These are phyloP conservation scores for Pangasius sanitwongsei DNA, from an alignment of 2,797 vertebrate species.

Conservation along the genomic window DNA sequence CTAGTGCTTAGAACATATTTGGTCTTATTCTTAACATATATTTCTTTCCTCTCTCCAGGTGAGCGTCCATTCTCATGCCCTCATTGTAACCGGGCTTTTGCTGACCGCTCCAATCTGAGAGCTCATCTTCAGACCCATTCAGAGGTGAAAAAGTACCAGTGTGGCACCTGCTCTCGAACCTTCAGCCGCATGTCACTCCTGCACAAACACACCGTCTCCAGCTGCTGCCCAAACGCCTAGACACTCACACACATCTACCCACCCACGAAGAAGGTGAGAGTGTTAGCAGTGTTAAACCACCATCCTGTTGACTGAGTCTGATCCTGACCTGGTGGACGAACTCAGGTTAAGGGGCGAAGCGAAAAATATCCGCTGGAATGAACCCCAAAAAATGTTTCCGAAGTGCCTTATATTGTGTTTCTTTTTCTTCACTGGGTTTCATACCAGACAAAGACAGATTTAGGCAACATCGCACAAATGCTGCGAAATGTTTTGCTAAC, in stretches of 20 bases:
- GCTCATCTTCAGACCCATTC: slow-evolving; percentile 98
- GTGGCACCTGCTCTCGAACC: slow-evolving; percentile 88
- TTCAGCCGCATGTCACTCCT: slow-evolving; percentile 99
- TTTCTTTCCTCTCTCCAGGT: slow-evolving; percentile 59
- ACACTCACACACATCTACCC: neutral
- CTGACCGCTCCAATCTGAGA: slow-evolving; percentile 95
- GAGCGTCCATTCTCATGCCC: slow-evolving; percentile 81
- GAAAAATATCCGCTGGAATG: neutral
- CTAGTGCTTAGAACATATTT: too few relatives aligned
- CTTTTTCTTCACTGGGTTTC: slow-evolving; percentile 37
- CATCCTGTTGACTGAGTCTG: neutral
- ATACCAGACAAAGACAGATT: slow-evolving; percentile 9
- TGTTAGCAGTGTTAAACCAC: slow-evolving; percentile 14
- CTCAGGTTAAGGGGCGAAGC: slow-evolving; percentile 6
- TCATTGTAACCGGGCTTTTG: slow-evolving; percentile 94
- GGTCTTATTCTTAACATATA: neutral
- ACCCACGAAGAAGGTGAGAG: neutral
- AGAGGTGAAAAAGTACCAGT: slow-evolving; percentile 97
- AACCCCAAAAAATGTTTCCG: slow-evolving; percentile 24
- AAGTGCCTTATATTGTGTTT: slow-evolving; percentile 59
- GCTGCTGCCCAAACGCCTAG: slow-evolving; percentile 79
- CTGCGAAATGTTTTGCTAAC: slow-evolving; percentile 38
- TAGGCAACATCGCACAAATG: slow-evolving; percentile 7
- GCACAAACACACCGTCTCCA: slow-evolving; percentile 90
- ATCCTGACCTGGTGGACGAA: slow-evolving; percentile 1